phyloP scores from a whole-genome alignment of 2,113 vertebrate genomes.

The Aegotheles bennettii region DNA sequence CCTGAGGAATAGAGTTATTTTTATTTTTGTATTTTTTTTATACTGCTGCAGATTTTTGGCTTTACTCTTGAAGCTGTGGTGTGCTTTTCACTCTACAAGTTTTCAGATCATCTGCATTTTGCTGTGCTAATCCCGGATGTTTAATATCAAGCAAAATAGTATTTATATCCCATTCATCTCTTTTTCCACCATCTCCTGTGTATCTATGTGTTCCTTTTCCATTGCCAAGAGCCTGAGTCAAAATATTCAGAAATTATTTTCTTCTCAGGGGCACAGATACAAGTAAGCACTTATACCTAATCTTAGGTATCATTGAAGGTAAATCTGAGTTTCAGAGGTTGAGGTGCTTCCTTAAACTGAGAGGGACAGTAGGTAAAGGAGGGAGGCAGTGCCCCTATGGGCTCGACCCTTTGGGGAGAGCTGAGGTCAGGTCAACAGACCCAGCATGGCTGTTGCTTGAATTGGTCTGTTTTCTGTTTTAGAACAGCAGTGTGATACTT shows the following conservation, averaged over 20 bases:
- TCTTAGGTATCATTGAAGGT: background rate
- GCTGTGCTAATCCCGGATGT: conserved; percentile 15
- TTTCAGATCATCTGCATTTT: conserved; percentile 3
- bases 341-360: background rate
- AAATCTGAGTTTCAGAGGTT: background rate
- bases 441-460: background rate
- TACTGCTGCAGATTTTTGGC: background rate
- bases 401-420: background rate
- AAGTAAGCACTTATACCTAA: background rate
- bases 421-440: background rate
- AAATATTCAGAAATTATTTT: background rate
- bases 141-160: conserved; percentile 33
- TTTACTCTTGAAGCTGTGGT: background rate
- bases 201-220: background rate
- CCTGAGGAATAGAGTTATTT: conserved; percentile 22
- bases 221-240: background rate
- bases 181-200: background rate
- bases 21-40: background rate
- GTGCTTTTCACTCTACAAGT: background rate
- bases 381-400: rapidly evolving
- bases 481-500: background rate
- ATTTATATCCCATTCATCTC: conserved; percentile 39
- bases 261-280: background rate
- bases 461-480: background rate
- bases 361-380: background rate